Evolutionary conservation across 2,888 invertebrate genomes (phyloP), one percentile per base, ranked within the genome.

Genomic region (Acrobasis consociella): DNA sequence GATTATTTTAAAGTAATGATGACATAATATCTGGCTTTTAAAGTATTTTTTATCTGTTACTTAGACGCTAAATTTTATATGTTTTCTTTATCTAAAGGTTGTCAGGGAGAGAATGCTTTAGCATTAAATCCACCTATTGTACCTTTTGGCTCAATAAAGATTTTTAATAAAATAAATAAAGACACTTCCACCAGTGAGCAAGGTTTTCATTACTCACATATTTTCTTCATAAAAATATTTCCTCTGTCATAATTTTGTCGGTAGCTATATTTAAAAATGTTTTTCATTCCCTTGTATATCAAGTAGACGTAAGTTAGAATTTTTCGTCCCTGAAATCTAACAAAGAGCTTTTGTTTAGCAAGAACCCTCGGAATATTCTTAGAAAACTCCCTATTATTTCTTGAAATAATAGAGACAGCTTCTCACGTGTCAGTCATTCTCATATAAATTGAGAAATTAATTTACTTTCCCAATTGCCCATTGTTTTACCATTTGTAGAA

Each of bases 271-370:
- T 42, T 42, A 46, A 46, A 46, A 46, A 46, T 13, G n/a, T n/a
- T 46, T 46, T 46, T 11, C n/a, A 46, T 7, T 46, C 46, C 46
- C 46, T 46, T n/a, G 46, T 46, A 11, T 5, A n/a, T 11, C 39
- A 42, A 42, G 42, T 42, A n/a, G 46, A 10, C 7, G 46, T n/a
- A 46, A 46, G 46, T 46, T 46, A 10, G 46, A 46, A 52, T 56
- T 56, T 42, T 56, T 42, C 42, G 10, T 42, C 22, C 42, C 22
- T 56, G 46, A 46, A 42, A 42, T 55, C 17, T 42, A 56, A 56
- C 56, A 56, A 56, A 56, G 56, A 13, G 42, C 56, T 56, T 56
- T 56, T 56, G 56, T 56, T 56, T 39, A 42, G 56, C 42, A 22
- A 56, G 56, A 11, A 17, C 56, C 16, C 56, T 56, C 22, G 42